A percentile compares a stretch with the other conserved stretches of the same genome.
These are phyloP conservation scores for Formica aserva DNA, from an alignment of 2,888 invertebrate species.

Conservation along the genomic window DNA sequence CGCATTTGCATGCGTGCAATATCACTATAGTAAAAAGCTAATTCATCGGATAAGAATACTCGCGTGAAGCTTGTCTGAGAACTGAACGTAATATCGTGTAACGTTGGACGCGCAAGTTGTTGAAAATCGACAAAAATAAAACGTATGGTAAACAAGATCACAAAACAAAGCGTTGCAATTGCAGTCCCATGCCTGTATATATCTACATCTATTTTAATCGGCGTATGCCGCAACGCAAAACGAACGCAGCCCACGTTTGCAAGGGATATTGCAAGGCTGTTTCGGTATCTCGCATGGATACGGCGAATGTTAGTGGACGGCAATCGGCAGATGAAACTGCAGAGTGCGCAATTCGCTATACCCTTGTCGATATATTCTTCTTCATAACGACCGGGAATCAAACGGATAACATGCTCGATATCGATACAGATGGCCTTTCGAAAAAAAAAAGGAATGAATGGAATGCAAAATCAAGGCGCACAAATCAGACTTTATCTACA, in stretches of 20 bases:
- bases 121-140: conserved; percentile 30
- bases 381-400: conserved; percentile 42
- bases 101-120: neutral
- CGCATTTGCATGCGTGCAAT: conserved; percentile 30
- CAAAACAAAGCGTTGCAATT: conserved; percentile 40
- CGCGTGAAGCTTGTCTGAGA: conserved; percentile 33
- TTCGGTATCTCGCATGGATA: conserved; percentile 54
- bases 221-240: conserved; percentile 51
- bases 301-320: conserved; percentile 38
- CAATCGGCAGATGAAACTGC: conserved; percentile 50
- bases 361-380: conserved; percentile 43
- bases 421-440: neutral
- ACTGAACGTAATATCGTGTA: neutral
- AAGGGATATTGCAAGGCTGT: conserved; percentile 61
- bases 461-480: conserved; percentile 18
- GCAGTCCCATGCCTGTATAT: conserved; percentile 21
- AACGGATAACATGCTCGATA: conserved; percentile 29
- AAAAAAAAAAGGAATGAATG: neutral
- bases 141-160: conserved; percentile 29
- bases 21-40: conserved; percentile 20
- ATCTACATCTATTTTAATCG: conserved; percentile 62
- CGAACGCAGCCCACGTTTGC: conserved; percentile 53
- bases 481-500: neutral
- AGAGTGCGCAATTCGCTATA: conserved; percentile 51
- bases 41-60: conserved; percentile 43